A percentile compares a stretch with the other conserved stretches of the same genome.
phyloP scores from a whole-genome alignment of 2,113 vertebrate genomes.

The Callopanchax toddi region DNA sequence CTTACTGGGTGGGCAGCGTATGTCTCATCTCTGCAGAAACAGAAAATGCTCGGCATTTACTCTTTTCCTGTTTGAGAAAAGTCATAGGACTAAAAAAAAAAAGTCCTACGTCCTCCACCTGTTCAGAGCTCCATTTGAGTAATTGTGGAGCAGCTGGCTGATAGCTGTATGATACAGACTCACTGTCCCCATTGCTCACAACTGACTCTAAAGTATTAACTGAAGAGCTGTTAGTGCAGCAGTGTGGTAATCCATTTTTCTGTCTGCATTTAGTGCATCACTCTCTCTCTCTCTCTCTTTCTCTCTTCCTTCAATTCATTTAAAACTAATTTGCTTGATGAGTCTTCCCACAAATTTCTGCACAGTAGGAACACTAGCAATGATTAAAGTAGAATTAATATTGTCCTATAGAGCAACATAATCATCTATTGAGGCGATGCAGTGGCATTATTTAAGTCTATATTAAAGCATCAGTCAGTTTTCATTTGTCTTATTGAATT shows the following conservation, averaged over 20 bases:
- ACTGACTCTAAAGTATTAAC: conserved; percentile 45
- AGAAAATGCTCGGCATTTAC: background rate
- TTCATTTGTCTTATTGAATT: background rate
- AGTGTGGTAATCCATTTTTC: conserved; percentile 27
- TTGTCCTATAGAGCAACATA: conserved; percentile 17
- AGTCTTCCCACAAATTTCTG: conserved; percentile 35
- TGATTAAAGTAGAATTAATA: conserved; percentile 39
- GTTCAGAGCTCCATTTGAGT: conserved; percentile 61
- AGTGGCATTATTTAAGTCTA: conserved; percentile 3
- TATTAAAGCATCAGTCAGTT: background rate
- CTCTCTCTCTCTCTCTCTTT: conserved; percentile 4
- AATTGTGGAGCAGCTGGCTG: conserved; percentile 63
- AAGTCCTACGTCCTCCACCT: conserved; percentile 56
- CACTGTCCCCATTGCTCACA: conserved; percentile 17
- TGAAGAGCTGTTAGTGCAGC: conserved; percentile 35
- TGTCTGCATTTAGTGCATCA: conserved; percentile 6
- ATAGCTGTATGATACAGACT: conserved; percentile 45
- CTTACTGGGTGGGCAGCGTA: background rate
- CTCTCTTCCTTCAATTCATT: conserved; percentile 42
- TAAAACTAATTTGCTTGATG: conserved; percentile 45
- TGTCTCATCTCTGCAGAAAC: conserved; percentile 13
- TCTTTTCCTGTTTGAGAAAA: conserved; percentile 29
- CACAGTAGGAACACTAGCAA: conserved; percentile 31
- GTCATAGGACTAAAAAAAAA: conserved; percentile 25
- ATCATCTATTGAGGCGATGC: conserved; percentile 22